phyloP scores from a whole-genome alignment of 2,888 invertebrate species.

The Melinopterus prodromus region DNA sequence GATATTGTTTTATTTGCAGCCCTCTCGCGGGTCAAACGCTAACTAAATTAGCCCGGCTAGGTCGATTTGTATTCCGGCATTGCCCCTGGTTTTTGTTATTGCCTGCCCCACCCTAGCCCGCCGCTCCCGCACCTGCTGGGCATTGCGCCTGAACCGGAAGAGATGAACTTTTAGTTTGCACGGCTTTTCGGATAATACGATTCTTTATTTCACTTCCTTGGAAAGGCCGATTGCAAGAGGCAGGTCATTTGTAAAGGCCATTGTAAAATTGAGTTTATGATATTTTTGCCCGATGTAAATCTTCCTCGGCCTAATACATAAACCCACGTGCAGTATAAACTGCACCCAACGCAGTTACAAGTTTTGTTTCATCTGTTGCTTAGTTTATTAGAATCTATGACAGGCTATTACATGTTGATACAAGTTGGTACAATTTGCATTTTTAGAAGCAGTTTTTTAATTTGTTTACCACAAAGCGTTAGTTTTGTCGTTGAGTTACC shows the following conservation, averaged over 20 bases:
- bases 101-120: constrained; percentile 42
- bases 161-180: constrained; percentile 21
- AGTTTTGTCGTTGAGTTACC: too few relatives aligned
- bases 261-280: not conserved
- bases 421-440: too few relatives aligned
- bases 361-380: too few relatives aligned
- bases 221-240: not conserved
- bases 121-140: not conserved
- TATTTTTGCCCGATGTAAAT: not conserved
- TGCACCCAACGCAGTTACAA: too few relatives aligned
- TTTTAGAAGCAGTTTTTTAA: too few relatives aligned
- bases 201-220: not conserved
- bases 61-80: constrained; percentile 61
- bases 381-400: too few relatives aligned
- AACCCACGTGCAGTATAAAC: too few relatives aligned
- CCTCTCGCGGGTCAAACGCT: constrained; percentile 59
- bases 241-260: not conserved
- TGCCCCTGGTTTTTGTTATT: constrained; percentile 56
- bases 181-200: not conserved
- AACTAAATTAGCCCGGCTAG: constrained; percentile 58
- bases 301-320: too few relatives aligned
- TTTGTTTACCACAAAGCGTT: too few relatives aligned
- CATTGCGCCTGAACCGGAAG: not conserved
- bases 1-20: constrained; percentile 62
- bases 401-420: too few relatives aligned